Base-by-base conservation (phyloP, 2,797 vertebrate genomes). In the Malacoctenus gilli region DNA sequence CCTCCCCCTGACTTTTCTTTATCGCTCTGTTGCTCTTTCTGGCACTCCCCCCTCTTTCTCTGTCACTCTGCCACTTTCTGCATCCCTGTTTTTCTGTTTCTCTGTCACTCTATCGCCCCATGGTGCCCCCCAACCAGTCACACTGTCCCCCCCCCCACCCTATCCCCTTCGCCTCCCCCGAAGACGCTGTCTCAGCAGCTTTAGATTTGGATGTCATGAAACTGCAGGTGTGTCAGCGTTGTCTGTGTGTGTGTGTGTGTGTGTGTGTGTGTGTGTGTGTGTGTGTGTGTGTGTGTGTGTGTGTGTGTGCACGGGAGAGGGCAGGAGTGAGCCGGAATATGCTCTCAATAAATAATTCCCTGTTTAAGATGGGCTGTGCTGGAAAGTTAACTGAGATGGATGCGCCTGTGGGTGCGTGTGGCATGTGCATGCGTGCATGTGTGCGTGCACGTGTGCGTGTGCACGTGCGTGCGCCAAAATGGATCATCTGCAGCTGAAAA, bases 171-270 rank as follows among this genome's bases (percentile, higher is more conserved):
- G n/a, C n/a, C 14, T 22, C 3, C 10, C 9, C 18, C 6, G 21
- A 85, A 85, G 75, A 77, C 60, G 64, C 77, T 73, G 60, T 62
- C 61, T 86, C 82, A 85, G 87, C 84, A 87, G 80, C 82, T 79
- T 79, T 59, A 38, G 73, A 82, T 85, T 72, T 77, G 77, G 71
- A 80, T 85, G 77, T 74, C 73, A 80, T 50, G 57, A 73, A 83
- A 75, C 77, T 80, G 77, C 75, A 83, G 77, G 82, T 86, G 78
- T 82, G 73, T 78, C 81, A 75, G 79, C 59, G 68, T 47, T 37
- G 31, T 48, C 14, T 14, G 14, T 51, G 16, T 14, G 14, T n/a
- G 37, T 54, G 82, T 86, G 78, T 82, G 73, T 78, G 37, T 8
- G 13, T 47, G 7, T 38, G 31, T 48, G 19, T 14, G 14, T 47